Percentiles rank a stretch among this genome's conserved stretches.
These are phyloP conservation scores for Ladona fulva DNA, from an alignment of 1,140 invertebrate genomes.

Conservation along the genomic window DNA sequence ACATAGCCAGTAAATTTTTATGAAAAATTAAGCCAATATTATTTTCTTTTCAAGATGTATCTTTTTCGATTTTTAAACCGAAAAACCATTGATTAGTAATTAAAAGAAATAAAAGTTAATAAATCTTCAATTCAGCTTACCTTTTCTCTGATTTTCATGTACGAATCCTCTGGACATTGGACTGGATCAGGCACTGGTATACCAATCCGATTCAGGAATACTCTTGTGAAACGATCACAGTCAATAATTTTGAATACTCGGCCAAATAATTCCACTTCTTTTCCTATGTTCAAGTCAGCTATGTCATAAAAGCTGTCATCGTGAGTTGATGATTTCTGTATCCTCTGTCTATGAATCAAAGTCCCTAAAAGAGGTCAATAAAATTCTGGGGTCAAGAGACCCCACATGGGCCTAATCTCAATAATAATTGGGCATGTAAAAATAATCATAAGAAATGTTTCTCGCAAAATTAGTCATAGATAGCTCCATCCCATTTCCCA, in stretches of 20 bases:
- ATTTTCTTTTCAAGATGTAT: no score
- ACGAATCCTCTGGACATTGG: conserved; percentile 46
- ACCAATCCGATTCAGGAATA: conserved; percentile 73
- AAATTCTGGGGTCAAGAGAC: no score
- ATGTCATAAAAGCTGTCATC: conserved; percentile 61
- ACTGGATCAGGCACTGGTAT: conserved; percentile 67
- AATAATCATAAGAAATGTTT: no score
- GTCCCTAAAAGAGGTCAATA: conserved; percentile 43
- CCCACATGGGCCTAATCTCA: no score
- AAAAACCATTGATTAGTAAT: no score
- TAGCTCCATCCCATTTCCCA: no score
- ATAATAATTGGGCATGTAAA: no score
- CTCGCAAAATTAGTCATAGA: no score
- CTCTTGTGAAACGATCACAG: conserved; percentile 77
- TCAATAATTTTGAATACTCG: conserved; percentile 69
- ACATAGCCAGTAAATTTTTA: no score
- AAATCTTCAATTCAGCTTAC: conserved; percentile 25
- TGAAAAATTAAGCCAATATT: no score
- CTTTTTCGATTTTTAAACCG: no score
- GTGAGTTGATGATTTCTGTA: conserved; percentile 47
- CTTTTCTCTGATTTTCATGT: conserved; percentile 36
- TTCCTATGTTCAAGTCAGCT: conserved; percentile 66
- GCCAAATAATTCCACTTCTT: conserved; percentile 63
- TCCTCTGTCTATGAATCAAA: conserved; percentile 63
- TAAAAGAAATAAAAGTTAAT: no score